Evolutionary conservation across 2,113 vertebrate genomes (phyloP).

Genomic region (Cynoglossus semilaevis): DNA sequence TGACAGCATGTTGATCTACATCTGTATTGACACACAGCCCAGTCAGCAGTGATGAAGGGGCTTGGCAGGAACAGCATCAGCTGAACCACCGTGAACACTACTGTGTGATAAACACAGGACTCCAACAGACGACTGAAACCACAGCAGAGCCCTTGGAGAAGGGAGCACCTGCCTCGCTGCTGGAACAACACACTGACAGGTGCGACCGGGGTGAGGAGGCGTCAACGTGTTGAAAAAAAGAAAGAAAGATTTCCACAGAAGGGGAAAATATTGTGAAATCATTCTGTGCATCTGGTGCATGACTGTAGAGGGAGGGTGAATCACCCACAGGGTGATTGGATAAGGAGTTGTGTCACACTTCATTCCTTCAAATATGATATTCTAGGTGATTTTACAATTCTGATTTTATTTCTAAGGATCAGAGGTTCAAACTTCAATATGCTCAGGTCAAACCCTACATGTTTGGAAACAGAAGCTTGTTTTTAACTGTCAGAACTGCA

Average conservation of each 20-base stretch:
- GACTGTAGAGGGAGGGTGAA: conserved; percentile 74
- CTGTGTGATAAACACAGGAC: not conserved
- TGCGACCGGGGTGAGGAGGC: conserved; percentile 36
- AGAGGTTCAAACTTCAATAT: no score
- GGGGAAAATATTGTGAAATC: conserved; percentile 76
- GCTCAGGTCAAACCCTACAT: no score
- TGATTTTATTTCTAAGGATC: no score
- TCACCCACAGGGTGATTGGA: conserved; percentile 67
- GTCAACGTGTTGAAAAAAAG: conserved; percentile 38
- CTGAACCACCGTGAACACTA: no score
- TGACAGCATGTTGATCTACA: no score
- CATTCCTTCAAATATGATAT: not conserved
- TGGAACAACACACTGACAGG: conserved; percentile 50
- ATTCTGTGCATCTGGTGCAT: conserved; percentile 69
- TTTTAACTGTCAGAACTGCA: no score
- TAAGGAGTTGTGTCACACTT: conserved; percentile 64
- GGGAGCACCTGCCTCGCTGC: conserved; percentile 72
- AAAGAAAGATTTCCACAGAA: conserved; percentile 70
- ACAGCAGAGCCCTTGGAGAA: conserved; percentile 29
- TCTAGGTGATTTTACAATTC: no score
- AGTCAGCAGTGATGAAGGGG: no score
- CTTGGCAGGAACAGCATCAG: no score
- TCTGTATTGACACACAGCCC: no score
- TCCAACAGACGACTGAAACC: conserved; percentile 38
- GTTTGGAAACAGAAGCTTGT: no score